Conservation (phyloP, 2,797 vertebrate species). For the Channa striata region DNA sequence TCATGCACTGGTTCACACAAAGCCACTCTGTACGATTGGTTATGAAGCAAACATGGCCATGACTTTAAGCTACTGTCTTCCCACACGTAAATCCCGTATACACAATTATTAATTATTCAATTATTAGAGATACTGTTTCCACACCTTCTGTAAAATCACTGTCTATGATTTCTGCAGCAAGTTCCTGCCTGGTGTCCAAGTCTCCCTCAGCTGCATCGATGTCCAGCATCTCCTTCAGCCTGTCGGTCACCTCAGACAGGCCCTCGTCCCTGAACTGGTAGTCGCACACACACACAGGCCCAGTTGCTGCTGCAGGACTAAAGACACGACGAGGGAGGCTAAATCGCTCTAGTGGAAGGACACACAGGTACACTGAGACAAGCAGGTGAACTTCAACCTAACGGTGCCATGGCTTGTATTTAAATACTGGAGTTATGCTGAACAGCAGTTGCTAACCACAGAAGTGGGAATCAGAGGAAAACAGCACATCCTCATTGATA, state of each 20-base stretch:
- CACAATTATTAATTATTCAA: no score
- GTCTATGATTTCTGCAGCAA: slow-evolving; percentile 36
- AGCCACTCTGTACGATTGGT: background rate
- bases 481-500: no score
- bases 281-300: slow-evolving; percentile 88
- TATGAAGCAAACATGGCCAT: background rate
- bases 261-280: slow-evolving; percentile 93
- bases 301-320: slow-evolving; percentile 81
- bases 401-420: accelerated
- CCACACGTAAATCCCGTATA: no score
- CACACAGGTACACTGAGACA: background rate
- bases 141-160: slow-evolving; percentile 41
- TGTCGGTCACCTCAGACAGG: slow-evolving; percentile 85
- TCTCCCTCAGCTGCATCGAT: slow-evolving; percentile 81
- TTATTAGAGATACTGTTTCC: background rate
- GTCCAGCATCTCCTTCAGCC: slow-evolving; percentile 92
- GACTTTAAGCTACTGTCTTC: background rate
- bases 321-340: slow-evolving; percentile 90
- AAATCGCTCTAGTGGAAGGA: slow-evolving; percentile 55
- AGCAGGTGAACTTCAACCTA: background rate
- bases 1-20: background rate
- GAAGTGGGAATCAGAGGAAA: no score
- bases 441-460: no score
- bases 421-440: background rate
- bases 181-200: slow-evolving; percentile 86